A percentile compares a stretch with the other conserved stretches of the same genome.
These are phyloP conservation scores for Thumatha senex DNA, from an alignment of 2,888 invertebrate genomes.

Conservation along the genomic window DNA sequence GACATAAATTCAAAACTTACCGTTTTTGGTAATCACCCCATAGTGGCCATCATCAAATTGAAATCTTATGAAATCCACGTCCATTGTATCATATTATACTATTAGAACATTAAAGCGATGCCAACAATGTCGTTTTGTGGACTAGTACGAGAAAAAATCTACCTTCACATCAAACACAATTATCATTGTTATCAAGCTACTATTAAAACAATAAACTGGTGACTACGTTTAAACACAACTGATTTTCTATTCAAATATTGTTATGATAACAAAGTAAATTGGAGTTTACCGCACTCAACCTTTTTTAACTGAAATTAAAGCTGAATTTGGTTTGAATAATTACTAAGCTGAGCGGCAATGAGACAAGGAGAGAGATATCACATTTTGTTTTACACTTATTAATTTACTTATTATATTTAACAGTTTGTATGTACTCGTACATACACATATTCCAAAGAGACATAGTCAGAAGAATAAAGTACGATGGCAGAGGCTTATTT, in stretches of 20 bases:
- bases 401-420: no score
- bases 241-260: slow-evolving; percentile 29
- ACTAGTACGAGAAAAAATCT: slow-evolving; percentile 25
- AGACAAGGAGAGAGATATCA: no score
- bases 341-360: no score
- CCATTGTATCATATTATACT: slow-evolving; percentile 52
- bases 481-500: no score
- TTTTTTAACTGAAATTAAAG: no score
- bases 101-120: slow-evolving; percentile 16
- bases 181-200: slow-evolving; percentile 28
- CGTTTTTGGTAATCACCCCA: slow-evolving; percentile 61
- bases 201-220: slow-evolving; percentile 32
- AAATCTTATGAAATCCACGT: slow-evolving; percentile 64
- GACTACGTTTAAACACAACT: slow-evolving; percentile 23
- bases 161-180: slow-evolving; percentile 20
- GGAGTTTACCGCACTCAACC: neutral
- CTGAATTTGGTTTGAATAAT: no score
- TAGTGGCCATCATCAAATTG: slow-evolving; percentile 61
- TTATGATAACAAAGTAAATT: slow-evolving; percentile 22
- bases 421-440: no score
- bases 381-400: no score
- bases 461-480: no score
- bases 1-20: slow-evolving; percentile 43
- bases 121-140: slow-evolving; percentile 4
- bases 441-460: no score